phyloP scores from a whole-genome alignment of 2,888 invertebrate genomes.

The Nysson spinosus region DNA sequence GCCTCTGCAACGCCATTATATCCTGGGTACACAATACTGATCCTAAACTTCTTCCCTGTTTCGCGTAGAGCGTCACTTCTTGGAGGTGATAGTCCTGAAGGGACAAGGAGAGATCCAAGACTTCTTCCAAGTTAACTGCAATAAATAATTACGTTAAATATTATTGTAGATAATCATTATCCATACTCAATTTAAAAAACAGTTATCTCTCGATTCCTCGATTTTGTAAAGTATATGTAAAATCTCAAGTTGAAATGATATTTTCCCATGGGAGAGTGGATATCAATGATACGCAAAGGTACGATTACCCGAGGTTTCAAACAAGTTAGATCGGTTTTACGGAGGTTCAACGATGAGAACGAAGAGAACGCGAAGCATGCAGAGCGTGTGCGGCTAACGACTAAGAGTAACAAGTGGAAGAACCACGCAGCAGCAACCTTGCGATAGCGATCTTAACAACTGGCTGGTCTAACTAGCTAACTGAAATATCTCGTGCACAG shows the following conservation, averaged over 20 bases:
- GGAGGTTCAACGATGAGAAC: constrained; percentile 13
- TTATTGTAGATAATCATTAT: background rate
- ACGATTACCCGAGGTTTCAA: too few relatives aligned
- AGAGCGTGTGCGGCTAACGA: constrained; percentile 54
- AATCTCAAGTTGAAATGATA: too few relatives aligned
- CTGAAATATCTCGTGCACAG: constrained; percentile 58
- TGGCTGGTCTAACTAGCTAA: constrained; percentile 58
- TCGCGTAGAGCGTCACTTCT: constrained; percentile 82
- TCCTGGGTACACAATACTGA: constrained; percentile 79
- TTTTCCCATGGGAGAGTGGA: too few relatives aligned
- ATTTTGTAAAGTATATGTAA: too few relatives aligned
- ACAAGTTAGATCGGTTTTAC: too few relatives aligned
- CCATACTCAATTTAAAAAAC: background rate
- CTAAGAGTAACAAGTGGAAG: constrained; percentile 62
- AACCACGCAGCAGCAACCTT: constrained; percentile 52
- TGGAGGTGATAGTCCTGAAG: constrained; percentile 83
- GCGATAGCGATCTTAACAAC: constrained; percentile 64
- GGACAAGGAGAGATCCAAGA: constrained; percentile 80
- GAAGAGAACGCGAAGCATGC: constrained; percentile 11
- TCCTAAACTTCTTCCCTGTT: constrained; percentile 74
- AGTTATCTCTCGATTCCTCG: too few relatives aligned
- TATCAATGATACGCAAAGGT: too few relatives aligned
- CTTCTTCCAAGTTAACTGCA: constrained; percentile 80
- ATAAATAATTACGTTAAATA: background rate
- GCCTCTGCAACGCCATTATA: constrained; percentile 80